Evolutionary conservation across 2,113 vertebrate genomes (phyloP).

Genomic region (Nicator chloris): DNA sequence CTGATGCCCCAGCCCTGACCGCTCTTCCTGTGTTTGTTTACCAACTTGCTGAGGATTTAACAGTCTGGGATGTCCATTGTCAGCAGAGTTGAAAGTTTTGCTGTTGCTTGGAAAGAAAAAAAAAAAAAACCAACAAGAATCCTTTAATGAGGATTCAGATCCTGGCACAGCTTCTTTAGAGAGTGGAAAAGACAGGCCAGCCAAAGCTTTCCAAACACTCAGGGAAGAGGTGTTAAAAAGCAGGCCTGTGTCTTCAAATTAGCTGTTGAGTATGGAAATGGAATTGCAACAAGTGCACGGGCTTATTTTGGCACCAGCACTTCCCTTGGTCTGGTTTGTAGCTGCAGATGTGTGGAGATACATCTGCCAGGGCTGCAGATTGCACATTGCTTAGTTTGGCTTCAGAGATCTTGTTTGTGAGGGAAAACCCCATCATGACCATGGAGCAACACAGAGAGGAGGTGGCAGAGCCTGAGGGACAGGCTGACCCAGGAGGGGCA

Average conservation of each 20-base stretch:
- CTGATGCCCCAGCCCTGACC: constrained; percentile 1
- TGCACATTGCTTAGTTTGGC: background rate
- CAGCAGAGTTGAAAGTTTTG: background rate
- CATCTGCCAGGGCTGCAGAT: background rate
- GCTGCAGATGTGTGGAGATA: background rate
- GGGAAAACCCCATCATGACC: background rate
- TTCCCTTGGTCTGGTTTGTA: background rate
- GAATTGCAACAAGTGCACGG: background rate
- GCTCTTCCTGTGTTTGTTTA: constrained; percentile 56
- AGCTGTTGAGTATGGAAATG: background rate
- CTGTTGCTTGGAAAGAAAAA: background rate
- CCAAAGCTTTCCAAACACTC: background rate
- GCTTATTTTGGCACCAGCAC: fast-evolving
- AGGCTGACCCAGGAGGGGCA: background rate
- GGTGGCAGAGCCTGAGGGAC: background rate
- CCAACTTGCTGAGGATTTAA: background rate
- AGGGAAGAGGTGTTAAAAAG: background rate
- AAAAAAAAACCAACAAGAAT: background rate
- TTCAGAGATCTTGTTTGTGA: background rate
- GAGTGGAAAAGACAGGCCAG: background rate
- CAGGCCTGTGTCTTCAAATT: background rate
- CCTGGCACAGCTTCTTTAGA: background rate
- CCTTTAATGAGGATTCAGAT: background rate
- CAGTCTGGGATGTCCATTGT: background rate
- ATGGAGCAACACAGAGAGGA: fast-evolving